Evolutionary conservation across 2,888 invertebrate genomes (phyloP).

Genomic region (Phalera bucephala): DNA sequence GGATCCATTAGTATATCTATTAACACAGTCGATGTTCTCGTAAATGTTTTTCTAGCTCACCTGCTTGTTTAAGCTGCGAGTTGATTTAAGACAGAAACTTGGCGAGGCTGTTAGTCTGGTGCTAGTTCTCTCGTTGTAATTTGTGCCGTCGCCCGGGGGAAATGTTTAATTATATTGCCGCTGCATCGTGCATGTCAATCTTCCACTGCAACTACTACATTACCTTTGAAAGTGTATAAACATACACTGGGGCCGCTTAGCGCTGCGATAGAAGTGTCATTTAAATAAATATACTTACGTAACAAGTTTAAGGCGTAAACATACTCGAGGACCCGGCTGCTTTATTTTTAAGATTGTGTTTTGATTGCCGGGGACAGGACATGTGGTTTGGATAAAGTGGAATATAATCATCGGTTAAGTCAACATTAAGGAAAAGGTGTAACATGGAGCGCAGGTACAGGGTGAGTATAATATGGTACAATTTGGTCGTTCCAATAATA

Average conservation of each 20-base stretch:
- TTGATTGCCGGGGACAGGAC: slow-evolving; percentile 27
- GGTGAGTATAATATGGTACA: not conserved
- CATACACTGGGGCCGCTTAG: slow-evolving; percentile 8
- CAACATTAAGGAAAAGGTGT: not conserved
- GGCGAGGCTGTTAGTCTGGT: not conserved
- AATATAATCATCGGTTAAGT: slow-evolving; percentile 26
- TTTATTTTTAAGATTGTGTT: slow-evolving; percentile 18
- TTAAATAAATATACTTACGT: slow-evolving; percentile 1
- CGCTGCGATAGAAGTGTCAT: slow-evolving; percentile 4
- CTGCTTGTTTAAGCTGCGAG: not conserved
- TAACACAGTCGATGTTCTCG: slow-evolving; percentile 20
- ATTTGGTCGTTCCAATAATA: too few species aligned
- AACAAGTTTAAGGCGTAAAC: slow-evolving; percentile 4
- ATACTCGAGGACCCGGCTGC: slow-evolving; percentile 8
- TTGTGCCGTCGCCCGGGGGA: not conserved
- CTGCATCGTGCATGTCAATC: not conserved
- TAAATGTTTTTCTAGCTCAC: not conserved
- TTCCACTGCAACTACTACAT: not conserved
- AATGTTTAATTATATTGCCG: not conserved
- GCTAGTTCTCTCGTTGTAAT: not conserved
- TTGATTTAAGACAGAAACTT: not conserved
- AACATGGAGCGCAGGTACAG: not conserved
- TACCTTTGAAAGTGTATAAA: not conserved
- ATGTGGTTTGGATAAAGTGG: slow-evolving; percentile 35
- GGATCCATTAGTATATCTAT: slow-evolving; percentile 22